Evolutionary conservation across 2,113 vertebrate species (phyloP).

Genomic region (Sturnira hondurensis): DNA sequence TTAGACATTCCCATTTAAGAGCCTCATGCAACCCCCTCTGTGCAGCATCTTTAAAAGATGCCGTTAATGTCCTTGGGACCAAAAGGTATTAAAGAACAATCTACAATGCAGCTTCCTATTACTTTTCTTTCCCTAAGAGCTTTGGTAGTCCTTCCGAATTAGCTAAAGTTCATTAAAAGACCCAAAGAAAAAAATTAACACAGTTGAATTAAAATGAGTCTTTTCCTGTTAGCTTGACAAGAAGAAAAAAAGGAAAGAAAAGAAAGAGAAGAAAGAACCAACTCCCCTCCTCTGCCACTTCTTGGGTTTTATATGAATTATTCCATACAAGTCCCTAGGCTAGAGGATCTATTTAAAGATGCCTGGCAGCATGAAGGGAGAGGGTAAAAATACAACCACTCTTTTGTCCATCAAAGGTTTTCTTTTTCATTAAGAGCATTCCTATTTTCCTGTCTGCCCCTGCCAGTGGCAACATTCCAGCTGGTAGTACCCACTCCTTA

Average conservation of each 20-base stretch:
- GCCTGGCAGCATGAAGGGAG: conserved; percentile 80
- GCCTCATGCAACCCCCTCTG: neutral
- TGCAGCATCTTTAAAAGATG: conserved; percentile 26
- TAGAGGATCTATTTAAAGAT: conserved; percentile 80
- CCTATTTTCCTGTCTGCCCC: conserved; percentile 65
- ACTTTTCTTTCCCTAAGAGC: conserved; percentile 42
- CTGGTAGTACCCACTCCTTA: conserved; percentile 72
- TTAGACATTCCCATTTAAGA: conserved; percentile 39
- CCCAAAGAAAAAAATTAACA: conserved; percentile 69
- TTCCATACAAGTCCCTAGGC: conserved; percentile 77
- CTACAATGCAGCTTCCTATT: neutral
- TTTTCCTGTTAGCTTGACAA: conserved; percentile 52
- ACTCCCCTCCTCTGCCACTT: conserved; percentile 51
- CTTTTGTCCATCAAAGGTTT: conserved; percentile 80
- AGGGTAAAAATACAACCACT: conserved; percentile 81
- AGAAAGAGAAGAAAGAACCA: conserved; percentile 37
- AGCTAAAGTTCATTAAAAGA: conserved; percentile 47
- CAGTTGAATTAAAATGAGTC: conserved; percentile 68
- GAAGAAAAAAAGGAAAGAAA: neutral
- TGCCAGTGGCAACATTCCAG: conserved; percentile 74
- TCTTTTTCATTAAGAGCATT: conserved; percentile 79
- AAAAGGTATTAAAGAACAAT: conserved; percentile 55
- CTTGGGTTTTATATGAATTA: conserved; percentile 78
- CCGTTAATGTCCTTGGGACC: conserved; percentile 9
- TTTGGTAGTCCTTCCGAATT: conserved; percentile 54